Evolutionary conservation across 2,113 vertebrate genomes (phyloP).

Genomic region (Fregata magnificens): DNA sequence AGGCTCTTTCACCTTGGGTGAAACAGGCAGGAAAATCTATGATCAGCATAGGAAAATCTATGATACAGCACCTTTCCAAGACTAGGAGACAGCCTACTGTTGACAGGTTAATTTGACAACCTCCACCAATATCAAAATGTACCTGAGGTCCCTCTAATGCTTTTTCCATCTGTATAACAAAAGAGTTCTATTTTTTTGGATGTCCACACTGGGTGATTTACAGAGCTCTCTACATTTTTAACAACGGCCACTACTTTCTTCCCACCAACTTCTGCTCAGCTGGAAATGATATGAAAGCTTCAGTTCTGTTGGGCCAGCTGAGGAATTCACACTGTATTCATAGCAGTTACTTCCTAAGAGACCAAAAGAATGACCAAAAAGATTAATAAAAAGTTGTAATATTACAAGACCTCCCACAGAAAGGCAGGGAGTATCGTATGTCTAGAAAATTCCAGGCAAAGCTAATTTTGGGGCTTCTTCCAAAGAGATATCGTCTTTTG

Average conservation of each 20-base stretch:
- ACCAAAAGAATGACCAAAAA: background rate
- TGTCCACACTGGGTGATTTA: background rate
- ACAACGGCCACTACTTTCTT: background rate
- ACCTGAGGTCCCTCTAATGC: background rate
- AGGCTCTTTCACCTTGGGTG: background rate
- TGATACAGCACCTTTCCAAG: background rate
- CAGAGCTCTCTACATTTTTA: background rate
- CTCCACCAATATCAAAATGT: background rate
- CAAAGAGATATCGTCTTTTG: background rate
- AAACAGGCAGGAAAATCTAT: background rate
- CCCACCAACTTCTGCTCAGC: background rate
- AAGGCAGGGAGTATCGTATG: background rate
- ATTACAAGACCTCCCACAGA: background rate
- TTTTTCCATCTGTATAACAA: background rate
- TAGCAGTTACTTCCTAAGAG: background rate
- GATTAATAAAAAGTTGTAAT: background rate
- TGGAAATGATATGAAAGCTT: background rate
- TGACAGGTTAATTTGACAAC: background rate
- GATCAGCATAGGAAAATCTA: background rate
- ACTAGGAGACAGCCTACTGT: background rate
- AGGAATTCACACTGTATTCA: background rate
- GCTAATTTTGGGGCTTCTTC: background rate
- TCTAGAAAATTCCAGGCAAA: background rate
- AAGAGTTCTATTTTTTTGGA: background rate
- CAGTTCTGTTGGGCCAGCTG: background rate